These are phyloP conservation scores for Sebastiscus albofasciatus DNA, from an alignment of 2,797 vertebrate genomes.

Conservation along the genomic window DNA sequence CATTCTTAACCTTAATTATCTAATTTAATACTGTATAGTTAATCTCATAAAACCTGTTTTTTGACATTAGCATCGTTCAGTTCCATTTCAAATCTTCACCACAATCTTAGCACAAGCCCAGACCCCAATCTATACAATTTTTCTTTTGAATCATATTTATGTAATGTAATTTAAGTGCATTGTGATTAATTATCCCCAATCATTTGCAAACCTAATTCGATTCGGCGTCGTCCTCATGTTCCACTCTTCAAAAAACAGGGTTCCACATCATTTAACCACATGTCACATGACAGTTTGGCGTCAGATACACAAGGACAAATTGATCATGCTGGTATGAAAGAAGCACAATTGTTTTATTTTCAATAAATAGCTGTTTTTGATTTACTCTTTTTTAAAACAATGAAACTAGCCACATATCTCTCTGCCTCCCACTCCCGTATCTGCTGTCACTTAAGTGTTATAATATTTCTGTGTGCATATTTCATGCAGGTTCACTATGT, in stretches of 20 bases:
- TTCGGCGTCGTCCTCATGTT: slow-evolving; percentile 41
- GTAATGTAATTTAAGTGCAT: slow-evolving; percentile 40
- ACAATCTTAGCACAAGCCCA: slow-evolving; percentile 4
- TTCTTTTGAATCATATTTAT: slow-evolving; percentile 35
- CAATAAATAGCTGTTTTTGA: slow-evolving; percentile 80
- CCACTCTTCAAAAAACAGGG: slow-evolving; percentile 52
- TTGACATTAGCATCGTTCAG: slow-evolving; percentile 15
- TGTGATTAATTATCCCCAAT: slow-evolving; percentile 36
- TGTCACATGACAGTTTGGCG: slow-evolving; percentile 59
- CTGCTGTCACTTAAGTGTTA: slow-evolving; percentile 87
- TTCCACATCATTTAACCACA: slow-evolving; percentile 65
- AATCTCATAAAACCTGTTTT: slow-evolving; percentile 33
- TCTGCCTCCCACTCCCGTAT: slow-evolving; percentile 82
- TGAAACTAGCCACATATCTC: slow-evolving; percentile 81
- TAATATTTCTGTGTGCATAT: slow-evolving; percentile 84
- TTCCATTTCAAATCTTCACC: slow-evolving; percentile 28
- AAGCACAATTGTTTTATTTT: slow-evolving; percentile 79
- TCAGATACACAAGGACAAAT: slow-evolving; percentile 69
- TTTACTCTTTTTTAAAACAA: slow-evolving; percentile 68
- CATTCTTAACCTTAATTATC: slow-evolving; percentile 46
- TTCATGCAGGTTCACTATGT: slow-evolving; percentile 85
- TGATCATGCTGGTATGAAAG: slow-evolving; percentile 71
- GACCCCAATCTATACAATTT: slow-evolving; percentile 7
- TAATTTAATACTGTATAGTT: slow-evolving; percentile 37
- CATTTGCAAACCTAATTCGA: slow-evolving; percentile 37